Conservation (phyloP, 2,113 vertebrate genomes). For the Ornithorhynchus anatinus region DNA sequence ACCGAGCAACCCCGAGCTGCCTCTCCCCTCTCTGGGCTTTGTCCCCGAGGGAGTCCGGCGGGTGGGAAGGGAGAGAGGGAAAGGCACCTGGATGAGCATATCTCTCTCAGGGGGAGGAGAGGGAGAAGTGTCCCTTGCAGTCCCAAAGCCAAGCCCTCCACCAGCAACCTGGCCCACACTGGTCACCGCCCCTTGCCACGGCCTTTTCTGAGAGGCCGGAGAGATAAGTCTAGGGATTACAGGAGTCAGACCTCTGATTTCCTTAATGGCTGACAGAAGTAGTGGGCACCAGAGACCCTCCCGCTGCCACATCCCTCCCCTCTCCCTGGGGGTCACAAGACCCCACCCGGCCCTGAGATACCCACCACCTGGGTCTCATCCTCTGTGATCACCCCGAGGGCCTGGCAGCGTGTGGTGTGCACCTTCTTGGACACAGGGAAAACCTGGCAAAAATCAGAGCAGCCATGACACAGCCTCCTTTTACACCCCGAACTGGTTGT, state of each 20-base stretch:
- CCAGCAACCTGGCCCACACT: background rate
- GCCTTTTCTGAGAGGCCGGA: fast-evolving
- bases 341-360: background rate
- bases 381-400: constrained; percentile 82
- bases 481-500: background rate
- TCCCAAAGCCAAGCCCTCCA: background rate
- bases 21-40: background rate
- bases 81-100: background rate
- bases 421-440: constrained; percentile 95
- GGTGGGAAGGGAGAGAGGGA: background rate
- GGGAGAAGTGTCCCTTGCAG: background rate
- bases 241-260: fast-evolving
- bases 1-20: background rate
- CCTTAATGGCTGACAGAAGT: fast-evolving
- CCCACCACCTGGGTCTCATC: constrained; percentile 86
- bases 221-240: fast-evolving
- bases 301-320: background rate
- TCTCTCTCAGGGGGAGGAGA: background rate
- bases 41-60: background rate
- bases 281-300: too few species aligned
- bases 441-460: constrained; percentile 72
- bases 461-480: fast-evolving
- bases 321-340: background rate
- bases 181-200: fast-evolving
- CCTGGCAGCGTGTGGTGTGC: constrained; percentile 87